Evolutionary conservation across 1,140 invertebrate species (phyloP).

Genomic region (Leptonema lineaticorne): DNA sequence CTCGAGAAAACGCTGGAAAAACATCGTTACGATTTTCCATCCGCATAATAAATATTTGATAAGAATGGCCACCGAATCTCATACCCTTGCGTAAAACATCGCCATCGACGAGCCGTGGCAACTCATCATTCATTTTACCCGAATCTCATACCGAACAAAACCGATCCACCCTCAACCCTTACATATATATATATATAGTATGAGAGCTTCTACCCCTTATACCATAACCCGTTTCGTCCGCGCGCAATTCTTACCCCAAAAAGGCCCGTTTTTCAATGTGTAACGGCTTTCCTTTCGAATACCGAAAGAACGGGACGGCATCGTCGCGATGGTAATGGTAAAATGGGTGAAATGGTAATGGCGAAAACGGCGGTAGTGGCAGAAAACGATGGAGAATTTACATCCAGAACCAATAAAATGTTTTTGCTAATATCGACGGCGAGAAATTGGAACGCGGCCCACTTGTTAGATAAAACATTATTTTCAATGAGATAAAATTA

Average conservation of each 20-base stretch:
- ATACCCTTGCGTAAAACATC: background rate
- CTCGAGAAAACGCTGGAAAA: slow-evolving; percentile 11
- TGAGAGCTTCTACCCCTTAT: too few relatives aligned
- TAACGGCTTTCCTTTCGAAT: slow-evolving; percentile 17
- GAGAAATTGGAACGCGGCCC: background rate
- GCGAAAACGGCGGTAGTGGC: background rate
- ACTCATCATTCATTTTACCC: slow-evolving; percentile 28
- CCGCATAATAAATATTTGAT: slow-evolving; percentile 31
- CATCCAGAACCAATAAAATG: slow-evolving; percentile 16
- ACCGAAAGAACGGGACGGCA: background rate
- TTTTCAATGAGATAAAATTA: background rate
- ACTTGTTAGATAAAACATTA: background rate
- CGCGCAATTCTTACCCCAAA: slow-evolving; percentile 24
- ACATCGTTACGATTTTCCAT: slow-evolving; percentile 28
- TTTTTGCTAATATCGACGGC: background rate
- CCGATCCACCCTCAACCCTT: too few relatives aligned
- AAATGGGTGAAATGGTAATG: too few relatives aligned
- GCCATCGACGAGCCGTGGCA: background rate
- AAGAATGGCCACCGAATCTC: slow-evolving; percentile 6
- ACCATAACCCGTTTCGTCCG: background rate
- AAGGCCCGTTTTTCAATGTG: slow-evolving; percentile 26
- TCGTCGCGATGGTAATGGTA: too few relatives aligned
- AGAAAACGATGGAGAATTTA: background rate
- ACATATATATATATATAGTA: too few relatives aligned
- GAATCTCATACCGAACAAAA: too few relatives aligned